A percentile compares a stretch with the other conserved stretches of the same genome.
phyloP scores from a whole-genome alignment of 2,797 vertebrate genomes.

The Pantherophis vulpinus region DNA sequence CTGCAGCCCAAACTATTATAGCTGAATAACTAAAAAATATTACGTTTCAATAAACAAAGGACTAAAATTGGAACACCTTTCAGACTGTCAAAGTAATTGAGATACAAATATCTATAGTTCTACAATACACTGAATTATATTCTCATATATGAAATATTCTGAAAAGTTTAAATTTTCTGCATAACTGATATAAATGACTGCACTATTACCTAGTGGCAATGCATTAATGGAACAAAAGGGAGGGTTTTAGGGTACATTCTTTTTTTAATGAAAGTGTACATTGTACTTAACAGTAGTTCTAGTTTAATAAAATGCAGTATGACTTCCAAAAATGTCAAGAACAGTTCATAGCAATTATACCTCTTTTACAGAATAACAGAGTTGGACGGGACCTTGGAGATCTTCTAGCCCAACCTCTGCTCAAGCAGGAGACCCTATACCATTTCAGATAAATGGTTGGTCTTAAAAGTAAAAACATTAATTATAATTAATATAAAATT shows the following conservation, averaged over 20 bases:
- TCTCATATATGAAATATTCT: neutral
- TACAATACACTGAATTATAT: neutral
- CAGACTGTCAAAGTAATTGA: neutral
- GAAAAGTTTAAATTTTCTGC: neutral
- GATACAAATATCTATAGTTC: neutral
- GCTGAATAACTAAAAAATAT: neutral
- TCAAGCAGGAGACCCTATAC: neutral
- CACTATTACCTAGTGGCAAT: neutral
- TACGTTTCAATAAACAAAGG: neutral
- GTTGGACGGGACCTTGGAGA: neutral
- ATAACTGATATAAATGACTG: neutral
- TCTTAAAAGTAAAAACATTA: neutral
- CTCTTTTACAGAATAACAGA: neutral
- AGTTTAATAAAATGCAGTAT: neutral
- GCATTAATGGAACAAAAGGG: neutral
- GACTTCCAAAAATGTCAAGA: constrained; percentile 12
- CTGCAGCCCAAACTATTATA: neutral
- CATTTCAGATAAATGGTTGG: neutral
- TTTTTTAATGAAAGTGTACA: neutral
- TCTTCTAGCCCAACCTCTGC: neutral
- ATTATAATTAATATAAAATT: neutral
- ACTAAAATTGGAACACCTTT: neutral
- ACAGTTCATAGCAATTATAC: neutral
- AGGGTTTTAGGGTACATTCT: neutral
- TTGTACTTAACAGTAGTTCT: neutral